A percentile compares a stretch with the other conserved stretches of the same genome.
Conservation (phyloP, 2,888 invertebrate species). For the Endotricha flammealis region DNA sequence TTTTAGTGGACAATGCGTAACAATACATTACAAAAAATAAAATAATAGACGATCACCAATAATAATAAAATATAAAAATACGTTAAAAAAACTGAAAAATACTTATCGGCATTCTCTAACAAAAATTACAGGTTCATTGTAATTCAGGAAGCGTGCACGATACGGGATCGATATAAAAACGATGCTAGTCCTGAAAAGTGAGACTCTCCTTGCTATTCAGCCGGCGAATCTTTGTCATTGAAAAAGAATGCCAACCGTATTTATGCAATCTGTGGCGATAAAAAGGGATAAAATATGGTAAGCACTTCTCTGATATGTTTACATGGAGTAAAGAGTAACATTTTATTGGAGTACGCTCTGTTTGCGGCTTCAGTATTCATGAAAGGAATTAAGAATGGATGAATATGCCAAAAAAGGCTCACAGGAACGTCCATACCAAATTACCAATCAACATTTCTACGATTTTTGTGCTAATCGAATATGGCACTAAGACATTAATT, state of each 20-base stretch:
- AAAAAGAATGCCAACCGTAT: conserved; percentile 51
- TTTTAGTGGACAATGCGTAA: too few relatives aligned
- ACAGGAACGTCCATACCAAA: too few relatives aligned
- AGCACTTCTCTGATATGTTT: conserved; percentile 20
- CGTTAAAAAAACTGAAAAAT: conserved; percentile 33
- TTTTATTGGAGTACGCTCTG: background rate
- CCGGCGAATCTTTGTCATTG: conserved; percentile 57
- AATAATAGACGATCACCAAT: too few relatives aligned
- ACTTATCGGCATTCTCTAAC: conserved; percentile 32
- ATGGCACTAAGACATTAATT: too few relatives aligned
- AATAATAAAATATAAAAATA: too few relatives aligned
- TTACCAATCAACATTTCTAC: too few relatives aligned
- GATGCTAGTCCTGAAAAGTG: conserved; percentile 52
- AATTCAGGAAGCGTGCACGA: conserved; percentile 50
- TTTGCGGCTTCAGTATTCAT: too few relatives aligned
- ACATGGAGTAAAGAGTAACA: background rate
- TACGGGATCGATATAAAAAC: conserved; percentile 62
- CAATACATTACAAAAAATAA: too few relatives aligned
- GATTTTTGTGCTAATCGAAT: too few relatives aligned
- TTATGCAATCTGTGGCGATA: conserved; percentile 52
- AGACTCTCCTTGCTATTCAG: conserved; percentile 58
- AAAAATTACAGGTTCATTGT: conserved; percentile 51
- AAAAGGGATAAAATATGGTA: conserved; percentile 49
- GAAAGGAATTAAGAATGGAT: too few relatives aligned
- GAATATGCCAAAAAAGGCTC: too few relatives aligned